These are phyloP conservation scores for Drosophila ambigua DNA, from an alignment of 1,140 invertebrate genomes.

Conservation along the genomic window DNA sequence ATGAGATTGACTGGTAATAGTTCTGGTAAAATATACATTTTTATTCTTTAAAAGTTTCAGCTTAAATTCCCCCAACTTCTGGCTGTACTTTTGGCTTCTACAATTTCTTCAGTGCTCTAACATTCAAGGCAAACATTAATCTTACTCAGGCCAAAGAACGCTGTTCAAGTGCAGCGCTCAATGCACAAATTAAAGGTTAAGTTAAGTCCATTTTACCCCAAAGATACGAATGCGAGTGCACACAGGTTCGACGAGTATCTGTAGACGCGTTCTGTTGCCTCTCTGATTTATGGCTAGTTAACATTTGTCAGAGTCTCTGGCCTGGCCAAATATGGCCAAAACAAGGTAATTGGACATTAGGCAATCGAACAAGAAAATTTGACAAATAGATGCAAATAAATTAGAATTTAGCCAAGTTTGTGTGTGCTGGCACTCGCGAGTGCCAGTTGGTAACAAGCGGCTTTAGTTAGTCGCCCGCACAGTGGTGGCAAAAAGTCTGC, in stretches of 20 bases:
- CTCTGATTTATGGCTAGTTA: constrained; percentile 28
- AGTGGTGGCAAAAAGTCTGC: constrained; percentile 1
- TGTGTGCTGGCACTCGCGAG: neutral
- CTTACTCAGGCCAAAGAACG: neutral
- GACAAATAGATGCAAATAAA: constrained; percentile 68
- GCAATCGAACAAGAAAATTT: constrained; percentile 43
- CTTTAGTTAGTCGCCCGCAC: neutral
- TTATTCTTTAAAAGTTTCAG: too few relatives aligned
- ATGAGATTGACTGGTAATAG: too few relatives aligned
- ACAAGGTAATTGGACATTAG: constrained; percentile 59
- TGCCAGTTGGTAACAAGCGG: constrained; percentile 30
- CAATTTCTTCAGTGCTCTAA: too few relatives aligned
- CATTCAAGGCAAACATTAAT: too few relatives aligned
- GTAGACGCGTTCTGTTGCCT: too few relatives aligned
- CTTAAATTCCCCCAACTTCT: too few relatives aligned
- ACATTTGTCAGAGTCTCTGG: constrained; percentile 12
- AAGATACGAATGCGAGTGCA: neutral
- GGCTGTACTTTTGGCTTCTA: too few relatives aligned
- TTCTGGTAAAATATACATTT: too few relatives aligned
- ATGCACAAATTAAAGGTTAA: constrained; percentile 44
- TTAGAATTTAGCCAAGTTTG: constrained; percentile 39
- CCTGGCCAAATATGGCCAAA: constrained; percentile 34
- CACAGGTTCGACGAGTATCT: too few relatives aligned
- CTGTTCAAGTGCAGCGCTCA: constrained; percentile 26
- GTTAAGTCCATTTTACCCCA: constrained; percentile 13